These are phyloP conservation scores for Gnathonemus echidnorhynchus DNA, from an alignment of 2,113 vertebrate species.

Conservation along the genomic window DNA sequence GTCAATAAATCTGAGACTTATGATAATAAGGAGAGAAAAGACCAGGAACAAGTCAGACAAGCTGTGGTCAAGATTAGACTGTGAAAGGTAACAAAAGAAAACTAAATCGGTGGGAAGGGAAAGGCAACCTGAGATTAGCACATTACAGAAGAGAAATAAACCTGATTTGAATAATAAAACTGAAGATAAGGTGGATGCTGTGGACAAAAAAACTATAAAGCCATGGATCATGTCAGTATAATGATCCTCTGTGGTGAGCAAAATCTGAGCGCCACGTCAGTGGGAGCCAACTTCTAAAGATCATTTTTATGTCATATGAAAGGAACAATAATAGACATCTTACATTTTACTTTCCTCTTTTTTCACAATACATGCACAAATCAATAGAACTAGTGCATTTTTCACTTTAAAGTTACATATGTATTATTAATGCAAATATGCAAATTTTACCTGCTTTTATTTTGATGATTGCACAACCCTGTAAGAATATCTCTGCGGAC, in stretches of 20 bases:
- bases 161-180: background rate
- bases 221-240: background rate
- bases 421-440: background rate
- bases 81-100: background rate
- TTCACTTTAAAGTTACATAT: background rate
- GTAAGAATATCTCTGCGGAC: background rate
- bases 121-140: background rate
- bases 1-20: background rate
- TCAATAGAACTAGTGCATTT: background rate
- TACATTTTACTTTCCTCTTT: background rate
- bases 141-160: background rate
- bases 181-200: background rate
- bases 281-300: background rate
- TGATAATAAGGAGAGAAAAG: background rate
- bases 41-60: background rate
- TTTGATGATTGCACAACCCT: background rate
- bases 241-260: background rate
- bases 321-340: background rate
- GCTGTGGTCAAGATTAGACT: background rate
- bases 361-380: background rate
- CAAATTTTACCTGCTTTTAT: background rate
- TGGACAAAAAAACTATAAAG: background rate
- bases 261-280: background rate
- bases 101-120: background rate
- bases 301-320: background rate